Percentiles rank a stretch among this genome's conserved stretches.
Conservation (phyloP, 2,888 invertebrate species). For the Cryptus viduatorius region DNA sequence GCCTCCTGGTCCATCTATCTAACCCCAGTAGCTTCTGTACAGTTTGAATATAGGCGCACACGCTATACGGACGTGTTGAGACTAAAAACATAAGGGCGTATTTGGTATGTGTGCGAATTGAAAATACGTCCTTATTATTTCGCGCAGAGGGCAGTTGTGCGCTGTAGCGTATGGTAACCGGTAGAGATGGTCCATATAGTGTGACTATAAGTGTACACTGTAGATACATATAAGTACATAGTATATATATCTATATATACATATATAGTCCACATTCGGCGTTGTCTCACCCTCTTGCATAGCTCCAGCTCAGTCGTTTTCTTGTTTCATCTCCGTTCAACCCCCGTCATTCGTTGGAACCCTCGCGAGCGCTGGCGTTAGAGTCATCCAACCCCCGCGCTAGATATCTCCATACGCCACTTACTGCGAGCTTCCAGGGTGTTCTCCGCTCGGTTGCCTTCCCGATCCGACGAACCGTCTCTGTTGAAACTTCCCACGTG, state of each 20-base stretch:
- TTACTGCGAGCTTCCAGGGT: slow-evolving; percentile 80
- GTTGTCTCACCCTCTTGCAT: slow-evolving; percentile 38
- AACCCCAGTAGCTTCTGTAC: slow-evolving; percentile 34
- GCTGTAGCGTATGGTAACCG: neutral
- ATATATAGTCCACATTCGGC: slow-evolving; percentile 17
- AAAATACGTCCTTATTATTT: neutral
- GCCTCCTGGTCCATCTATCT: slow-evolving; percentile 52
- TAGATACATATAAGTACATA: slow-evolving; percentile 9
- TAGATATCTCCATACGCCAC: slow-evolving; percentile 83
- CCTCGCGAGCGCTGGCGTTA: slow-evolving; percentile 72
- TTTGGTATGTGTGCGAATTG: neutral
- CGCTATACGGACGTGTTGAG: neutral
- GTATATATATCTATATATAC: neutral
- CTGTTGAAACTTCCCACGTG: slow-evolving; percentile 59
- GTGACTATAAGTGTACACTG: slow-evolving; percentile 11
- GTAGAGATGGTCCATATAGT: slow-evolving; percentile 13
- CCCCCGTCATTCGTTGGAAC: slow-evolving; percentile 70
- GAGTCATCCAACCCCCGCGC: slow-evolving; percentile 76
- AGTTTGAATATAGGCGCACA: neutral
- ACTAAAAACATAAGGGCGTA: slow-evolving; percentile 17
- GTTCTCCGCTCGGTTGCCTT: slow-evolving; percentile 79
- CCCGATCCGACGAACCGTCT: slow-evolving; percentile 62
- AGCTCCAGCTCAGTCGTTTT: slow-evolving; percentile 28
- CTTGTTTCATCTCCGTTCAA: slow-evolving; percentile 62
- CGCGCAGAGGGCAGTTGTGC: neutral